Conservation (phyloP, 2,797 vertebrate species). For the Chaunax sp. region DNA sequence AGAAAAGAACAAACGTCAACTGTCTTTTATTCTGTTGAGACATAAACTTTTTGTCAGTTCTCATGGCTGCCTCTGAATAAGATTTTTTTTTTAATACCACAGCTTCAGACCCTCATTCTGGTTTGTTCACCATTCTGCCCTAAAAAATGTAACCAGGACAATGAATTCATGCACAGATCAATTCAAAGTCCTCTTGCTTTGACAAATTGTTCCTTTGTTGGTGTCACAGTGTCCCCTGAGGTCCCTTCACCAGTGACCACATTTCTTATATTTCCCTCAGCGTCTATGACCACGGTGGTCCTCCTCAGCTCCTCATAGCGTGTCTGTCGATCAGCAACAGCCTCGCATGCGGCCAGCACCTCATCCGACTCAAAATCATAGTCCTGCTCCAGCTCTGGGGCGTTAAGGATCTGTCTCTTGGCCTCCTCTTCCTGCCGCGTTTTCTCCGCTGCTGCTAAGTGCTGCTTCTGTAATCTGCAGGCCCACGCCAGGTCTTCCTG, state of each 20-base stretch:
- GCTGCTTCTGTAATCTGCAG: conserved; percentile 83
- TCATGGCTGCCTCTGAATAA: background rate
- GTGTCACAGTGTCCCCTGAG: conserved; percentile 44
- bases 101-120: too few relatives aligned
- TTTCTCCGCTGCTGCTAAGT: conserved; percentile 77
- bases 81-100: too few relatives aligned
- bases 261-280: conserved; percentile 63
- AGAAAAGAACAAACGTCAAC: too few relatives aligned
- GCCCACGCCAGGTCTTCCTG: conserved; percentile 95
- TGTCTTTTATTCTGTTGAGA: background rate
- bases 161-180: background rate
- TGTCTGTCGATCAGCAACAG: conserved; percentile 90
- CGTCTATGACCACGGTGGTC: conserved; percentile 85
- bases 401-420: conserved; percentile 65
- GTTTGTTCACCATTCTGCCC: background rate
- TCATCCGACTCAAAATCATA: conserved; percentile 98
- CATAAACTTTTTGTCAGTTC: background rate
- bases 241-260: conserved; percentile 45
- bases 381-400: conserved; percentile 88
- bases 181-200: conserved; percentile 85
- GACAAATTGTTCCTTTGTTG: conserved; percentile 85
- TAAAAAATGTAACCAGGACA: background rate
- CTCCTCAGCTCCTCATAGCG: conserved; percentile 80
- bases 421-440: conserved; percentile 73
- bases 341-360: conserved; percentile 93